A percentile compares a stretch with the other conserved stretches of the same genome.
Conservation (phyloP, 2,113 vertebrate species). For the Corvus hawaiiensis region DNA sequence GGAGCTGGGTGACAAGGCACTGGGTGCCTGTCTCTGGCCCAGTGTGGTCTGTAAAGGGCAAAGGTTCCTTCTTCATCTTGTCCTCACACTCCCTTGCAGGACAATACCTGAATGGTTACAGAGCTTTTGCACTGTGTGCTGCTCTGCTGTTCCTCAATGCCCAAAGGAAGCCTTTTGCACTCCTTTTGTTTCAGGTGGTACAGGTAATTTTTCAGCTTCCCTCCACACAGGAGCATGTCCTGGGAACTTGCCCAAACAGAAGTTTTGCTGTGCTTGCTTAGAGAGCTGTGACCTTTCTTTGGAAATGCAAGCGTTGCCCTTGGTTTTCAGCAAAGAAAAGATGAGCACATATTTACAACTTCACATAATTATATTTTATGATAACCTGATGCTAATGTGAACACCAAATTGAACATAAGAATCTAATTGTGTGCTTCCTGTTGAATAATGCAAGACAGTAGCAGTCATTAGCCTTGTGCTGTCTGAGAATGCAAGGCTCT, state of each 20-base stretch:
- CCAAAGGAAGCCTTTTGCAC: background rate
- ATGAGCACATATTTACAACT: conserved; percentile 27
- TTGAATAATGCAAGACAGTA: conserved; percentile 60
- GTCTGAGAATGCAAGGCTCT: background rate
- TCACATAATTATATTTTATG: conserved; percentile 53
- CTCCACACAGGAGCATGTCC: background rate
- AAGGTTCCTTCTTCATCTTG: background rate
- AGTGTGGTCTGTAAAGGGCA: background rate
- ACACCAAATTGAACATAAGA: conserved; percentile 40
- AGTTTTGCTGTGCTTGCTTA: background rate
- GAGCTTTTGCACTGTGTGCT: fast-evolving
- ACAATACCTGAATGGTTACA: background rate
- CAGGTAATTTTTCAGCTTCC: background rate
- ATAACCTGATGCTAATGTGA: conserved; percentile 52
- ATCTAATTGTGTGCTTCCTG: conserved; percentile 58
- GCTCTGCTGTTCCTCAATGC: background rate
- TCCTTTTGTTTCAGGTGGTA: background rate
- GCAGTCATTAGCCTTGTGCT: conserved; percentile 25
- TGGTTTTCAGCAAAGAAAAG: background rate
- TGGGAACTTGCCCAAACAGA: background rate
- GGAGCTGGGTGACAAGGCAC: background rate
- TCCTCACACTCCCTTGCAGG: background rate
- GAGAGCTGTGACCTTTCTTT: background rate
- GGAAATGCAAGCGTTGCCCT: background rate
- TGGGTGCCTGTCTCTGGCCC: background rate